A percentile compares a stretch with the other conserved stretches of the same genome.
Evolutionary conservation across 2,113 vertebrate species (phyloP).

Genomic region (Phrynosoma platyrhinos): DNA sequence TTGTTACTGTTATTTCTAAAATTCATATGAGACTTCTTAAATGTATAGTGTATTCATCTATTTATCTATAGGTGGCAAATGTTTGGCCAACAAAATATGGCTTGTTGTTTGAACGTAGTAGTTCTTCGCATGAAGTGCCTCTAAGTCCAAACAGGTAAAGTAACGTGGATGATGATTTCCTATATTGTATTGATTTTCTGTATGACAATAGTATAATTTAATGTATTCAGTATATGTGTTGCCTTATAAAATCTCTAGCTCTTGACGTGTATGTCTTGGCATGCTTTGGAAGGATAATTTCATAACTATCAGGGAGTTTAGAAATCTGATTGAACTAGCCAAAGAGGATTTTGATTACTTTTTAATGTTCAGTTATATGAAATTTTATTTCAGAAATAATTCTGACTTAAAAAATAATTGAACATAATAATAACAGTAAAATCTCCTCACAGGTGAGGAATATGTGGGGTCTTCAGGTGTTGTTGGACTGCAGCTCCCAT

Average conservation of each 20-base stretch:
- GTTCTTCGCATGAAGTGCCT: slow-evolving; percentile 83
- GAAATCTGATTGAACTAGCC: not conserved
- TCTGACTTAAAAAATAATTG: not conserved
- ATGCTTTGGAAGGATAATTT: not conserved
- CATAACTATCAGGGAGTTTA: not conserved
- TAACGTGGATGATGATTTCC: not conserved
- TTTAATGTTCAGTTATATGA: too few relatives aligned
- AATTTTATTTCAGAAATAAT: too few relatives aligned
- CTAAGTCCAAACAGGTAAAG: slow-evolving; percentile 84
- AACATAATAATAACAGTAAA: not conserved
- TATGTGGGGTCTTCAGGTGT: too few relatives aligned
- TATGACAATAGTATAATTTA: too few relatives aligned
- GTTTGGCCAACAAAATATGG: slow-evolving; percentile 96
- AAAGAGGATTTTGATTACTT: too few relatives aligned
- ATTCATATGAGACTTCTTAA: too few relatives aligned
- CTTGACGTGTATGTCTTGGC: not conserved
- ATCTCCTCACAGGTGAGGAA: too few relatives aligned
- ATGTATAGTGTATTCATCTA: rapidly evolving
- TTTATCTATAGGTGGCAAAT: slow-evolving; percentile 84
- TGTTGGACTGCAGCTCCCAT: too few relatives aligned
- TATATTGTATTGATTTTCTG: too few relatives aligned
- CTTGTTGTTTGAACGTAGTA: slow-evolving; percentile 91
- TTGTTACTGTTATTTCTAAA: too few relatives aligned
- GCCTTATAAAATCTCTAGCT: not conserved
- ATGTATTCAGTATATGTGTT: not conserved